phyloP scores from a whole-genome alignment of 2,888 invertebrate species.

The Sarcophaga caerulescens region DNA sequence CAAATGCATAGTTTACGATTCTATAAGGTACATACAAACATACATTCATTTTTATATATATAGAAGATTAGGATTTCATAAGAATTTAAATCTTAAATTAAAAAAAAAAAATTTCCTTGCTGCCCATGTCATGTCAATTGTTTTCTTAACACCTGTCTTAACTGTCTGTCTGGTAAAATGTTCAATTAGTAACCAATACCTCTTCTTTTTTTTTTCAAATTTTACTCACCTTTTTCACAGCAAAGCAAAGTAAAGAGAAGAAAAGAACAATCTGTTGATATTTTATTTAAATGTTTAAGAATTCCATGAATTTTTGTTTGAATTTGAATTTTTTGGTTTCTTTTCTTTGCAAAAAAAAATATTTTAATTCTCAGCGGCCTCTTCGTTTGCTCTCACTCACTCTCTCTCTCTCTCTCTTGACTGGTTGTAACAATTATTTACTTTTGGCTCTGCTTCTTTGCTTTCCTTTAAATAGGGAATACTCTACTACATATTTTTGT shows the following conservation, averaged over 20 bases:
- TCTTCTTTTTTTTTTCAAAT: background rate
- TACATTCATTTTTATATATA: no score
- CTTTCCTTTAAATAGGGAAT: background rate
- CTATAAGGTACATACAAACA: no score
- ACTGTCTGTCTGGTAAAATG: background rate
- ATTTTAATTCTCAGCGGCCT: background rate
- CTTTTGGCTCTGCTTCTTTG: background rate
- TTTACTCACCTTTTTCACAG: conserved; percentile 36
- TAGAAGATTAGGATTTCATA: no score
- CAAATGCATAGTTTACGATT: no score
- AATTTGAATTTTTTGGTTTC: conserved; percentile 8
- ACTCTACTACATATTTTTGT: conserved; percentile 18
- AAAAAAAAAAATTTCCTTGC: background rate
- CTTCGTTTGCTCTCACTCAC: background rate
- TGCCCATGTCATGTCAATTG: background rate
- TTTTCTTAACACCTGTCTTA: background rate
- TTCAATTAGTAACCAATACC: background rate
- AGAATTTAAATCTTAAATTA: background rate
- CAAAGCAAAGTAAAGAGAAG: background rate
- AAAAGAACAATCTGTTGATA: background rate
- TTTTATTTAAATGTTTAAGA: conserved; percentile 15
- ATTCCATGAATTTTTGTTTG: conserved; percentile 31
- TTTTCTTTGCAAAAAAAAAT: conserved; percentile 18
- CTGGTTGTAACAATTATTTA: conserved; percentile 25
- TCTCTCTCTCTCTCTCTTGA: background rate